Percentiles rank a stretch among this genome's conserved stretches.
phyloP scores from a whole-genome alignment of 2,888 invertebrate genomes.

The Cryptocephalus moraei region DNA sequence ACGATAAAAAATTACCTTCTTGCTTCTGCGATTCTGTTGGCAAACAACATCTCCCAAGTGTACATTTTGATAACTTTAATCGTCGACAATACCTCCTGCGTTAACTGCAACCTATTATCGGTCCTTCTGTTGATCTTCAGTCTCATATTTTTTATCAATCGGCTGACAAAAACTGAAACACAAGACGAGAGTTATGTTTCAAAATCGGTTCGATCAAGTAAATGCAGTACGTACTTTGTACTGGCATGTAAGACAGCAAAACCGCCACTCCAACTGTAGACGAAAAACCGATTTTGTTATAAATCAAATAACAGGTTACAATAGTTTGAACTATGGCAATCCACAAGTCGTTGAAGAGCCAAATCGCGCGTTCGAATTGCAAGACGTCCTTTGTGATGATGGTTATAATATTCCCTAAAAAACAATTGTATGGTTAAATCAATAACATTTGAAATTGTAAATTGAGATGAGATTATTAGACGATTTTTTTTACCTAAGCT shows the following conservation, averaged over 20 bases:
- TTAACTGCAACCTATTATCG: constrained; percentile 25
- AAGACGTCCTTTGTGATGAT: constrained; percentile 87
- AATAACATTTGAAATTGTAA: no score
- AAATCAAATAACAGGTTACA: constrained; percentile 72
- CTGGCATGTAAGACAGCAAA: constrained; percentile 28
- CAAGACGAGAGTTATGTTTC: no score
- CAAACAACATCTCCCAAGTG: constrained; percentile 26
- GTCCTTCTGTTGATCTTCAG: constrained; percentile 27
- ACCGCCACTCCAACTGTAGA: constrained; percentile 44
- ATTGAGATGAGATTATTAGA: no score
- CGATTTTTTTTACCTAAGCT: constrained; percentile 13
- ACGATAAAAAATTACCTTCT: constrained; percentile 18
- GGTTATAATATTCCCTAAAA: constrained; percentile 61
- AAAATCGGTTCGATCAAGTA: no score
- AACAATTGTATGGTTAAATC: not conserved
- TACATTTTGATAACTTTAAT: constrained; percentile 30
- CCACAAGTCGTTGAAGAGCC: constrained; percentile 86
- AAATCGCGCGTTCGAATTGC: constrained; percentile 76
- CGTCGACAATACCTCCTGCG: constrained; percentile 26
- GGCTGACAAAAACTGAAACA: constrained; percentile 16
- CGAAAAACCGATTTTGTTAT: constrained; percentile 42
- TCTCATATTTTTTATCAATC: constrained; percentile 16
- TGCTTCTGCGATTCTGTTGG: constrained; percentile 43
- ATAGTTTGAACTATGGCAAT: constrained; percentile 77
- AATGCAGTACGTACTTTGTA: constrained; percentile 16